Evolutionary conservation across 2,888 invertebrate genomes (phyloP), one percentile per base, ranked within the genome.

Genomic region (Thereva unica): DNA sequence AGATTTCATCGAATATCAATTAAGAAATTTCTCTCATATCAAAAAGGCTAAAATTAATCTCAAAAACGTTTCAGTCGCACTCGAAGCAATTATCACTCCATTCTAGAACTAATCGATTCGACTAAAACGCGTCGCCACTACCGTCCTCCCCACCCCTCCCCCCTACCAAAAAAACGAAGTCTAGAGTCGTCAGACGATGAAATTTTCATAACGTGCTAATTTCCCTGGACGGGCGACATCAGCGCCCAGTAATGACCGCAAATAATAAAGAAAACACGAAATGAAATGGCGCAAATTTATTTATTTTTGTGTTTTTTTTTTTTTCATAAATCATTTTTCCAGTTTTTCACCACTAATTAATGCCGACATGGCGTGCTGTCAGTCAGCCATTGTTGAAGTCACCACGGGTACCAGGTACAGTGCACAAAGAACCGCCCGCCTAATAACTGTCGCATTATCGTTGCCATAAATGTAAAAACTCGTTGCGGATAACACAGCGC

Each of bases 391-490:
- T 64, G 64, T 64, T 64, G 44, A 50, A 41, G 61, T 5, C 12
- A 50, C 37, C 38, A 40, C 6, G 8, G 12, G 38, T 10, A 41
- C 61, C 50, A 61, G 53, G 23, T 45, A 44, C 53, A 54, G 12
- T 45, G 45, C 45, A 47, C 10, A 47, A 47, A 55, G 45, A 10
- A 41, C 64, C 53, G 40, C 64, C 64, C 64, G 54, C 12, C 64
- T 54, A 64, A 64, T 64, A 54, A 64, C 55, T 64, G 63, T 64
- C 64, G 64, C 64, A 64, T 64, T 64, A 64, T 64, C 64, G 55
- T 64, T 38, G 38, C 55, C 47, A 64, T 64, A 47, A 64, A 64
- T 35, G 42, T 41, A 64, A 53, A 53, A 59, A 47, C 38, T 47
- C 45, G 10, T 34, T 35, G 53, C 38, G 50, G 40, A 50, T 41